phyloP scores from a whole-genome alignment of 1,140 invertebrate species.

The Pissodes strobi region DNA sequence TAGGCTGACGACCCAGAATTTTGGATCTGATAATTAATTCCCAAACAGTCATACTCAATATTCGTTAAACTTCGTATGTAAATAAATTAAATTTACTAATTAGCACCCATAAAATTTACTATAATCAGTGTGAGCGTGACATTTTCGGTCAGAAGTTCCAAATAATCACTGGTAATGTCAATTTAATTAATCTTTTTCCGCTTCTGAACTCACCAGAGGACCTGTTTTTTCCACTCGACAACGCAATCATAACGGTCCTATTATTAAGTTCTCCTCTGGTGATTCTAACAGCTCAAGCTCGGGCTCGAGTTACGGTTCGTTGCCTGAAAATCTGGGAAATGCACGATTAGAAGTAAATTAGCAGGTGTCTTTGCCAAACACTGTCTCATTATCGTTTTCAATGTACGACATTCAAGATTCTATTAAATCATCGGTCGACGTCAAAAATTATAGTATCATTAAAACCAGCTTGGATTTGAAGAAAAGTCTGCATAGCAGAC shows the following conservation, averaged over 20 bases:
- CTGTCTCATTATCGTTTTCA: neutral
- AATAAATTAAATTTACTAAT: too few relatives aligned
- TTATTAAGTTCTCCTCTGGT: constrained; percentile 1
- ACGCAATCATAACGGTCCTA: neutral
- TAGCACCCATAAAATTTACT: too few relatives aligned
- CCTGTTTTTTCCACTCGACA: neutral
- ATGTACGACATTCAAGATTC: neutral
- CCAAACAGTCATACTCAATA: too few relatives aligned
- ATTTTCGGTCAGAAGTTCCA: too few relatives aligned
- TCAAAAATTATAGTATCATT: too few relatives aligned
- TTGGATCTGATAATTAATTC: too few relatives aligned
- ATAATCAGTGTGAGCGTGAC: too few relatives aligned
- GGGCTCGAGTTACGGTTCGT: neutral
- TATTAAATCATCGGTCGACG: too few relatives aligned
- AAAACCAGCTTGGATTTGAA: too few relatives aligned
- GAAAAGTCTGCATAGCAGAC: too few relatives aligned
- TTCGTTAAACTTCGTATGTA: too few relatives aligned
- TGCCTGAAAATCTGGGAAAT: neutral
- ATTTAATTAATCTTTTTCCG: neutral
- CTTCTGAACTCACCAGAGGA: neutral
- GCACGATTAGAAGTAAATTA: neutral
- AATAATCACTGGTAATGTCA: constrained; percentile 2
- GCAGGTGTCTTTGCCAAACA: neutral
- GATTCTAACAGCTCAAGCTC: neutral
- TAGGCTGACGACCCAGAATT: too few relatives aligned